These are phyloP conservation scores for Gymnocheta viridis DNA, from an alignment of 2,888 invertebrate species.

Conservation along the genomic window DNA sequence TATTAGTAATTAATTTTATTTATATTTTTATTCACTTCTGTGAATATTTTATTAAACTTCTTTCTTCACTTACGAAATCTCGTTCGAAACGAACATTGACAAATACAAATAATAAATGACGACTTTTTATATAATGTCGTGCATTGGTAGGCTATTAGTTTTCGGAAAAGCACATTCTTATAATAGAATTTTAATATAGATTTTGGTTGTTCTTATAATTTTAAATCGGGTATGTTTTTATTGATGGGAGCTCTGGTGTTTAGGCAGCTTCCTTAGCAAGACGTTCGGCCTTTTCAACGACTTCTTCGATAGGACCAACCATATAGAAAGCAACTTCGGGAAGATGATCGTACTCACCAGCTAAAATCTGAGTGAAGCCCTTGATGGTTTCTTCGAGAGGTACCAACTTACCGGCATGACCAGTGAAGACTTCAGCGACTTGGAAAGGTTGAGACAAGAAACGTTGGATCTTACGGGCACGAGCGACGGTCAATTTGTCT, in stretches of 20 bases:
- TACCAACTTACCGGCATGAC: slow-evolving; percentile 94
- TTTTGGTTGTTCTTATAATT: background rate
- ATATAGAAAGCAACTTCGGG: slow-evolving; percentile 98
- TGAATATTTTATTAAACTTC: slow-evolving; percentile 44
- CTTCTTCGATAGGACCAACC: slow-evolving; percentile 96
- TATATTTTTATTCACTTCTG: slow-evolving; percentile 47
- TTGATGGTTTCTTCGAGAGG: slow-evolving; percentile 92
- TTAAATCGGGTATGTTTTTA: slow-evolving; percentile 37
- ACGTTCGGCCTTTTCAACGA: slow-evolving; percentile 89
- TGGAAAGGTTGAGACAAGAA: slow-evolving; percentile 96
- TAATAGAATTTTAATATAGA: slow-evolving; percentile 46
- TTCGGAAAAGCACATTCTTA: slow-evolving; percentile 53
- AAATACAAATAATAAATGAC: slow-evolving; percentile 51
- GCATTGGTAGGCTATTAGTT: slow-evolving; percentile 18
- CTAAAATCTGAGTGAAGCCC: slow-evolving; percentile 92
- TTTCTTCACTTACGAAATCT: slow-evolving; percentile 58
- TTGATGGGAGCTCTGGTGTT: slow-evolving; percentile 50
- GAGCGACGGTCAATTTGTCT: slow-evolving; percentile 95
- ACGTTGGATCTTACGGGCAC: slow-evolving; percentile 96
- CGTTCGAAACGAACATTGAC: slow-evolving; percentile 61
- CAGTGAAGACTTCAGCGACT: slow-evolving; percentile 96
- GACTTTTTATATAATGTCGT: slow-evolving; percentile 21
- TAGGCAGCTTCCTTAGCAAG: slow-evolving; percentile 76
- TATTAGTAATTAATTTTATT: slow-evolving; percentile 48
- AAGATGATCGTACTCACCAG: slow-evolving; percentile 93